Conservation (phyloP, 2,113 vertebrate genomes). For the Dasyornis broadbenti region DNA sequence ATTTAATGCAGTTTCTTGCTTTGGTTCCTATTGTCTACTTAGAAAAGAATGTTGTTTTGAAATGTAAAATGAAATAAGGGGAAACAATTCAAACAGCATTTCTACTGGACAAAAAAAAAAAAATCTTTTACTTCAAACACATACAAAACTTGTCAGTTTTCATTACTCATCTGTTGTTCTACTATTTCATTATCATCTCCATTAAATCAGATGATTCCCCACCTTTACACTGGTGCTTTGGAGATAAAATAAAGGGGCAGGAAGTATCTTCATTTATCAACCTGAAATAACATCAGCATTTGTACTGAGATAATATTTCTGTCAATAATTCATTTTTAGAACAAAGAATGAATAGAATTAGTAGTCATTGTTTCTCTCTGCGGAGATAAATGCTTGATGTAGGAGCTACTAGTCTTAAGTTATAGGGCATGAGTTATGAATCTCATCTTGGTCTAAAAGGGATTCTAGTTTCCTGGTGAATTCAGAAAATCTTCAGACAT, state of each 20-base stretch:
- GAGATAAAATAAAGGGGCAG: not conserved
- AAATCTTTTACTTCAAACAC: not conserved
- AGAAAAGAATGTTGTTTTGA: conserved; percentile 64
- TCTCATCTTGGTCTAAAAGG: not conserved
- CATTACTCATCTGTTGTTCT: not conserved
- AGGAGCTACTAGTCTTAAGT: not conserved
- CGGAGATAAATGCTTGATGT: not conserved
- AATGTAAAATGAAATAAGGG: conserved; percentile 44
- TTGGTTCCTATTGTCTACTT: conserved; percentile 44
- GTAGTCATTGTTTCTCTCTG: not conserved
- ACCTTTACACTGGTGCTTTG: not conserved
- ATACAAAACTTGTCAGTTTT: not conserved
- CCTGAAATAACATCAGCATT: conserved; percentile 33
- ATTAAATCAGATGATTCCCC: conserved; percentile 9
- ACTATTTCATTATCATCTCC: conserved; percentile 15
- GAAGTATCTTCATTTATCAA: not conserved
- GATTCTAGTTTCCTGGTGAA: not conserved
- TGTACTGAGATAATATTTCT: not conserved
- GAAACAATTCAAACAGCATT: conserved; percentile 43
- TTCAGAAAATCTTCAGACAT: not conserved
- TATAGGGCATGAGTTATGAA: not conserved
- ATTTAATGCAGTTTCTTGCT: conserved; percentile 47
- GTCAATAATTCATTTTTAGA: conserved; percentile 1
- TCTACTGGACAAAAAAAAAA: conserved; percentile 4
- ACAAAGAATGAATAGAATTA: not conserved